Evolutionary conservation across 2,797 vertebrate genomes (phyloP).

Genomic region (Sebastes nivosus): DNA sequence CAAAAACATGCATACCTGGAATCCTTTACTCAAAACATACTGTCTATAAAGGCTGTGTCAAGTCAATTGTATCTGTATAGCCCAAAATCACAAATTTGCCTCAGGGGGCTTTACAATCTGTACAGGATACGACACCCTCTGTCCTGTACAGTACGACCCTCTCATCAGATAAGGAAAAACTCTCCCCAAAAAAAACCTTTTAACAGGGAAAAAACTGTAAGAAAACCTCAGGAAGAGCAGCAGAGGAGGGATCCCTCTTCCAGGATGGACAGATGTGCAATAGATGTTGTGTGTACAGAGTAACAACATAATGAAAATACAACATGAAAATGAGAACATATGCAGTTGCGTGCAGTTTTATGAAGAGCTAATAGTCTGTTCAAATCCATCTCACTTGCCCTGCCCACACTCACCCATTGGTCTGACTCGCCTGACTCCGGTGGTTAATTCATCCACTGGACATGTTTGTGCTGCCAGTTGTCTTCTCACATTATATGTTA

Average conservation of each 20-base stretch:
- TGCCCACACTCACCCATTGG: conserved; percentile 5
- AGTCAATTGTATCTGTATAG: neutral
- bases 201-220: too few relatives aligned
- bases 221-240: too few relatives aligned
- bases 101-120: neutral
- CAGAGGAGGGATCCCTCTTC: too few relatives aligned
- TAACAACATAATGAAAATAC: too few relatives aligned
- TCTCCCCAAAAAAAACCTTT: too few relatives aligned
- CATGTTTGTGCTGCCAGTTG: neutral
- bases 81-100: neutral
- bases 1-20: neutral
- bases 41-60: neutral
- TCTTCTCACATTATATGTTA: neutral
- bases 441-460: neutral
- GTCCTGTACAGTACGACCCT: neutral
- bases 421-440: conserved; percentile 20
- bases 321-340: too few relatives aligned
- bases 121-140: neutral
- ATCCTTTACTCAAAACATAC: neutral
- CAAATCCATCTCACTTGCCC: neutral
- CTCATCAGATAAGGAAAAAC: too few relatives aligned
- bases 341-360: neutral
- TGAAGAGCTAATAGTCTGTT: neutral
- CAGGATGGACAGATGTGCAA: too few relatives aligned
- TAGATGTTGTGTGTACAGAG: too few relatives aligned